A percentile compares a stretch with the other conserved stretches of the same genome.
Conservation (phyloP, 2,113 vertebrate genomes). For the Serinus canaria region DNA sequence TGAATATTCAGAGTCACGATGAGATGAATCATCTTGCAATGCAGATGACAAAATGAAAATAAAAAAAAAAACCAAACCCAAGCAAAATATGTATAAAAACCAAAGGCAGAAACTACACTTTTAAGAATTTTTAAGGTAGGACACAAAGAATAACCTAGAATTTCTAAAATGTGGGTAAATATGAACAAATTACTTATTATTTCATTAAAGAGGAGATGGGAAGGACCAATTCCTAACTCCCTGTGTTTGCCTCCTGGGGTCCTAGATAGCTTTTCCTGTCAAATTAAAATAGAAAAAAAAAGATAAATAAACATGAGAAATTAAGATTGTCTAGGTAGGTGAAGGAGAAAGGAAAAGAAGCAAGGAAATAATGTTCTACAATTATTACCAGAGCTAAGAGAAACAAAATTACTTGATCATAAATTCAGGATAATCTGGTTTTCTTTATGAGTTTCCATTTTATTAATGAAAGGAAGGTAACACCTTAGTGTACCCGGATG, state of each 20-base stretch:
- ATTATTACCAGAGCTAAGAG: conserved; percentile 80
- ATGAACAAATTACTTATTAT: conserved; percentile 82
- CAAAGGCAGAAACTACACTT: conserved; percentile 35
- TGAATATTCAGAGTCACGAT: not conserved
- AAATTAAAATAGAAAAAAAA: conserved; percentile 76
- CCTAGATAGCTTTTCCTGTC: conserved; percentile 78
- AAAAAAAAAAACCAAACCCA: not conserved
- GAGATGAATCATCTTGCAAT: not conserved
- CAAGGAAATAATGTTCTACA: conserved; percentile 74
- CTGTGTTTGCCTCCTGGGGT: conserved; percentile 80
- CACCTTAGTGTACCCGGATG: conserved; percentile 81
- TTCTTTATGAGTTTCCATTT: conserved; percentile 85
- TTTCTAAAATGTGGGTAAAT: conserved; percentile 72
- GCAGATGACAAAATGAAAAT: not conserved
- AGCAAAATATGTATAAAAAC: not conserved
- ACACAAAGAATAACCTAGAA: conserved; percentile 57
- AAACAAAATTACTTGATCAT: conserved; percentile 85
- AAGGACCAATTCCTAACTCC: conserved; percentile 74
- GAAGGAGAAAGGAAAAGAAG: conserved; percentile 67
- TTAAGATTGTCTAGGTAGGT: conserved; percentile 76
- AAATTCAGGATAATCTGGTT: conserved; percentile 84
- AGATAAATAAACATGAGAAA: conserved; percentile 84
- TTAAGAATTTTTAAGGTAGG: conserved; percentile 35
- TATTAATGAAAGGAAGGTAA: conserved; percentile 83
- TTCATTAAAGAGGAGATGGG: conserved; percentile 77